phyloP scores from a whole-genome alignment of 2,888 invertebrate species.

The Halictus ligatus region DNA sequence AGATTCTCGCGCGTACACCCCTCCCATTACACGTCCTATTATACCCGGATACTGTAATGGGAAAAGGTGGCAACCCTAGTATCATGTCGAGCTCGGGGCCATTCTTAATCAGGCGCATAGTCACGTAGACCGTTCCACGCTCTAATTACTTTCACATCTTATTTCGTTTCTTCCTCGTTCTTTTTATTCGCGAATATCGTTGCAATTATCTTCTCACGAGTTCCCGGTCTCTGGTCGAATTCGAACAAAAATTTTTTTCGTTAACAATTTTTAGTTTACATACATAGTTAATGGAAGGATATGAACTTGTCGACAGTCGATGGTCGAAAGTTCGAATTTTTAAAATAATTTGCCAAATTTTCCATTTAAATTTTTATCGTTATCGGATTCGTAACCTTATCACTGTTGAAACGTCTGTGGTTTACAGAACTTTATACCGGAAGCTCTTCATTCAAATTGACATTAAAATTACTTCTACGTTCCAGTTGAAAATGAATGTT shows the following conservation, averaged over 20 bases:
- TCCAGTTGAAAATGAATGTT: not conserved
- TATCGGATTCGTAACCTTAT: not conserved
- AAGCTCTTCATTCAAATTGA: not conserved
- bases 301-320: not conserved
- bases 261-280: not conserved
- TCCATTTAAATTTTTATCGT: not conserved
- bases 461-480: not conserved
- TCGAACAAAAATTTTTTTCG: not conserved
- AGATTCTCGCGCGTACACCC: not conserved
- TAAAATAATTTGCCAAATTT: not conserved
- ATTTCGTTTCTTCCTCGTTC: not conserved
- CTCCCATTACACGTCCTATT: not conserved
- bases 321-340: not conserved
- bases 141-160: constrained; percentile 4
- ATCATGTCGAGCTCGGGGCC: constrained; percentile 14
- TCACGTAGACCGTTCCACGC: constrained; percentile 45
- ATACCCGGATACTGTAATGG: constrained; percentile 21
- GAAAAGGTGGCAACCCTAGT: constrained; percentile 23
- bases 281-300: not conserved
- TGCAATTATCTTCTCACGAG: not conserved
- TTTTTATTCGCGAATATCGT: not conserved
- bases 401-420: not conserved
- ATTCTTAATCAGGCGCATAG: constrained; percentile 37
- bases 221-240: not conserved
- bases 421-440: not conserved